Base-by-base conservation (phyloP, 1,140 invertebrate genomes). In the Heliothis virescens region DNA sequence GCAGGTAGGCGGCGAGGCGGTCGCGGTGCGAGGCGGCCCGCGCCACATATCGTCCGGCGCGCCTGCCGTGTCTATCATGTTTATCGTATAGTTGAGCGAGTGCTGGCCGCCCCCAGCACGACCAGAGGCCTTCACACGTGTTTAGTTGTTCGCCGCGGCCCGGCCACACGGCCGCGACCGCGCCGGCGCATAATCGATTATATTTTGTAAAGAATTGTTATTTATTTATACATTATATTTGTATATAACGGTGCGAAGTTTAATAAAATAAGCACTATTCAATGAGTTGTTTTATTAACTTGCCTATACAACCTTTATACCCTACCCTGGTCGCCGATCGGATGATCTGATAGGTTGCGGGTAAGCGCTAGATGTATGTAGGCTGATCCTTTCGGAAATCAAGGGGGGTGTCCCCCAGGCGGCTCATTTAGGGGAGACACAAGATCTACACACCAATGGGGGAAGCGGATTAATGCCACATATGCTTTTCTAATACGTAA, bases 211-310 rank as follows among this genome's bases (percentile, higher is more conserved):
- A 90, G 89, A 92, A 83, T 92, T 93, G 91, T 94, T 94, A 92
- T 92, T 94, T 94, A 92, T 92, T 92, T 93, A 94, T 94, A 94
- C 93, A 92, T 93, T 90, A 85, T 93, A 94, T 94, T 94, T 94
- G 91, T 94, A 94, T 92, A 94, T 94, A 94, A 93, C 85, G 89
- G 92, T 94, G 92, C 92, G 91, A 92, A 85, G 72, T 90, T 91
- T 90, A 94, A 92, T 90, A 94, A 91, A 93, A 88, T 87, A 90
- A 89, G 92, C 92, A 94, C 92, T 91, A 87, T 72, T 83, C 78
- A 87, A 3, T 59, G 12, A 34, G 21, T 62, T 71, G 86, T 90
- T 91, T 90, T 76, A 88, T 91, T 92, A 82, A 16, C 18, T 18
- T 50, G 3, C 3, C 16, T 13, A 34, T 47, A 12, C 21, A 10